Base-by-base conservation (phyloP, 2,888 invertebrate species). In the Prosapia bicincta region DNA sequence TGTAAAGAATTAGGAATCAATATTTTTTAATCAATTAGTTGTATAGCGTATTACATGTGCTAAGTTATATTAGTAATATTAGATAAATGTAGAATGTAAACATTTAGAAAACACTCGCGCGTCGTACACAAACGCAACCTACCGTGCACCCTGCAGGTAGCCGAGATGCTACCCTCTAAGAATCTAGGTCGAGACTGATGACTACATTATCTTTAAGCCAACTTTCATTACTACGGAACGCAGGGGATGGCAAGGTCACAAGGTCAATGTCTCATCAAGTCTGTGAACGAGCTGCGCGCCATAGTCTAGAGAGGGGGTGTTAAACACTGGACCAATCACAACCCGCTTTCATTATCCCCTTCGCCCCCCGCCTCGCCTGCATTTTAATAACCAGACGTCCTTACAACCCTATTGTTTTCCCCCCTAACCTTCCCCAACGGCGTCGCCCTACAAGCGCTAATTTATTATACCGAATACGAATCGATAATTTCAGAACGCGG, bases 351-450 rank as follows among this genome's bases (percentile, higher is more conserved):
- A 54, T 54, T 54, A 54, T 54, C 54, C 20, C 20, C 54, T 20
- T 54, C 30, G 2, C 38, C 10, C 30, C 30, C 3, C 20, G 0
- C 20, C 20, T 54, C 54, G 20, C 54, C 20, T 20, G n/a, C 20
- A 54, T 54, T 54, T 54, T 54, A 54, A 54, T 54, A 54, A 54
- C 54, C 54, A 54, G 54, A 54, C 54, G 54, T 54, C 54, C 54
- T 54, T 54, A 54, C 54, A 20, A 54, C 54, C 54, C 54, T 20
- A 54, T 54, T 54, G 54, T 54, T 54, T 54, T 54, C 54, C 54
- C 54, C 54, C n/a, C 54, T 54, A 54, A 54, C 54, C 54, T 54
- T 54, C 3, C 54, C 20, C 54, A 54, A 54, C 54, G 13, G 54
- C 54, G 54, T 54, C 20, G 54, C 54, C 20, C 54, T 54, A 54